These are phyloP conservation scores for Mimachlamys varia DNA, from an alignment of 2,888 invertebrate genomes.

Conservation along the genomic window DNA sequence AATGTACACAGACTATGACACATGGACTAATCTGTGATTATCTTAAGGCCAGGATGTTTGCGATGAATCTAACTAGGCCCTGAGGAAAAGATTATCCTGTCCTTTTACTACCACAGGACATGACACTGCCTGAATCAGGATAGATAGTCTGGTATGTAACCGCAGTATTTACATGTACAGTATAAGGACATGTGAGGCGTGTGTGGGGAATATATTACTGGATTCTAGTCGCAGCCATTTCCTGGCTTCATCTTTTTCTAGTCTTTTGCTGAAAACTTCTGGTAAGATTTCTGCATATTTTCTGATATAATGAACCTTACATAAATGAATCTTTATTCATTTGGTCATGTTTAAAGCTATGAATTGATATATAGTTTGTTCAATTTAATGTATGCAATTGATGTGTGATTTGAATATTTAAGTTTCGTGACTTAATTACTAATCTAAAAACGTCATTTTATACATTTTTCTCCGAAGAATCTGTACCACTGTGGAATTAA, in stretches of 20 bases:
- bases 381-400: too few species aligned
- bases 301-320: too few species aligned
- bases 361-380: too few species aligned
- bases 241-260: neutral
- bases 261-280: neutral
- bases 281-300: neutral
- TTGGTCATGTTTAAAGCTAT: too few species aligned
- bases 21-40: neutral
- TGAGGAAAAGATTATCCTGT: neutral
- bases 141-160: constrained; percentile 6
- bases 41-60: neutral
- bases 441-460: too few species aligned
- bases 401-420: too few species aligned
- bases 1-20: neutral
- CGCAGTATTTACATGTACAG: neutral
- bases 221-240: neutral
- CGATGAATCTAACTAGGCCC: neutral
- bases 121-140: constrained; percentile 4
- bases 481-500: too few species aligned
- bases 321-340: too few species aligned
- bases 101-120: constrained; percentile 4
- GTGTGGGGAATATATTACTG: neutral
- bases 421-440: too few species aligned
- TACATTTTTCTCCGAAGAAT: too few species aligned
- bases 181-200: neutral